A percentile compares a stretch with the other conserved stretches of the same genome.
These are phyloP conservation scores for Carassius auratus DNA, from an alignment of 2,113 vertebrate genomes.

Conservation along the genomic window DNA sequence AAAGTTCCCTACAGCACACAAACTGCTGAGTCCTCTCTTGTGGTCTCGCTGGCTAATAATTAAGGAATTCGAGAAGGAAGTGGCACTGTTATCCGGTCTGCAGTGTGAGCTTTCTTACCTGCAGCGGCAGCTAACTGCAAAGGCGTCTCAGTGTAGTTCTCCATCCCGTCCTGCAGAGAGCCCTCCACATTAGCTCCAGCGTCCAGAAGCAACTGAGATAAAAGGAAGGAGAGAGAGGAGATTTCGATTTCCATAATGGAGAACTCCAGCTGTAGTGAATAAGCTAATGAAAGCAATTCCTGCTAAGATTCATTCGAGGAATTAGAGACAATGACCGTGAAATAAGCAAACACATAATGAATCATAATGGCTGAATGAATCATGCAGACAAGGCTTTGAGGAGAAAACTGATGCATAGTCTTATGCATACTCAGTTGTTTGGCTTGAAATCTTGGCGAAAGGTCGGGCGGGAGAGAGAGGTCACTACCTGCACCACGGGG, in stretches of 20 bases:
- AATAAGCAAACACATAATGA: background rate
- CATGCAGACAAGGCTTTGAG: conserved; percentile 26
- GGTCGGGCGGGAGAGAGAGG: conserved; percentile 14
- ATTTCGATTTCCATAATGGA: background rate
- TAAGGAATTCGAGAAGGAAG: conserved; percentile 32
- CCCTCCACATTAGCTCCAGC: conserved; percentile 95
- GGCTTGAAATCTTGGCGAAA: background rate
- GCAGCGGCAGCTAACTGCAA: conserved; percentile 94
- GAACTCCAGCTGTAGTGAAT: background rate
- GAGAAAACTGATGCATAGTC: conserved; percentile 31
- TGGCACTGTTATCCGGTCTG: conserved; percentile 52
- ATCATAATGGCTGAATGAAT: background rate
- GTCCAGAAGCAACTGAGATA: conserved; percentile 88
- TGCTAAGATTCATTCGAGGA: background rate
- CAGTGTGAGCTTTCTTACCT: conserved; percentile 75
- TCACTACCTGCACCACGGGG: conserved; percentile 96
- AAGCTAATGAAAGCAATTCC: background rate
- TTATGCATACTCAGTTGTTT: too few species aligned
- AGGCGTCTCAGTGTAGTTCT: conserved; percentile 98
- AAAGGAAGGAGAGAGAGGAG: conserved; percentile 24
- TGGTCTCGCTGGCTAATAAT: background rate
- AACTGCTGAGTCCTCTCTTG: conserved; percentile 21
- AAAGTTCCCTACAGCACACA: conserved; percentile 86
- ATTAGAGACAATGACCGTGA: background rate
- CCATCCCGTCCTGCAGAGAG: conserved; percentile 92